A percentile compares a stretch with the other conserved stretches of the same genome.
phyloP scores from a whole-genome alignment of 2,888 invertebrate genomes.

The Branchellion lobata region DNA sequence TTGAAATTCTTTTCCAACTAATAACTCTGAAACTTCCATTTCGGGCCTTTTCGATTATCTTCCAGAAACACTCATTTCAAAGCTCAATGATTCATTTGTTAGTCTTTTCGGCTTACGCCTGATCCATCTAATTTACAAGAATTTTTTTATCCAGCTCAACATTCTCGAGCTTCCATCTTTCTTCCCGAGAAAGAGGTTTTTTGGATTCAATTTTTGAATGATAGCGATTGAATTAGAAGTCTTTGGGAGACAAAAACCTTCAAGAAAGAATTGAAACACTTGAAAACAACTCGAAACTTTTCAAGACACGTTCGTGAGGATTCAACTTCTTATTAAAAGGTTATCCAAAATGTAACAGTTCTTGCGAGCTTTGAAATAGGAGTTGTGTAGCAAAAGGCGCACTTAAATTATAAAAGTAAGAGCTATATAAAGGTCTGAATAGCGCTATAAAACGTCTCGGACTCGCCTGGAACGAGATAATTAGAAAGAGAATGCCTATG shows the following conservation, averaged over 20 bases:
- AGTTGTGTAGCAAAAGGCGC: neutral
- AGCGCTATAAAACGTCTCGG: too few species aligned
- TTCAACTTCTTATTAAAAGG: too few species aligned
- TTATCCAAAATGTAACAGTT: neutral
- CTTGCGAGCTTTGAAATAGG: neutral
- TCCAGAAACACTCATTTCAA: too few species aligned
- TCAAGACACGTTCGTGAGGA: too few species aligned
- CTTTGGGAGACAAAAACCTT: too few species aligned
- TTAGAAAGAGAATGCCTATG: slow-evolving; percentile 32
- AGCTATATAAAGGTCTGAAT: too few species aligned
- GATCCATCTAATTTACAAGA: neutral
- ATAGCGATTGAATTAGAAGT: too few species aligned
- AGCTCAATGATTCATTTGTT: neutral
- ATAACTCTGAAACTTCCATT: too few species aligned
- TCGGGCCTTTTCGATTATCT: too few species aligned
- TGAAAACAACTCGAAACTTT: neutral
- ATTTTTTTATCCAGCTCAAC: neutral
- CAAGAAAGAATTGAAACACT: too few species aligned
- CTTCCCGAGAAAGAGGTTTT: neutral
- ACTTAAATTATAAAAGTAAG: too few species aligned
- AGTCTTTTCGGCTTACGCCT: neutral
- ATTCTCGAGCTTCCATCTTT: neutral
- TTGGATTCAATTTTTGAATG: neutral
- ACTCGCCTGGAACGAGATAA: slow-evolving; percentile 37
- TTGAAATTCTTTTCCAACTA: too few species aligned